These are phyloP conservation scores for Sitta europaea DNA, from an alignment of 2,113 vertebrate species.

Conservation along the genomic window DNA sequence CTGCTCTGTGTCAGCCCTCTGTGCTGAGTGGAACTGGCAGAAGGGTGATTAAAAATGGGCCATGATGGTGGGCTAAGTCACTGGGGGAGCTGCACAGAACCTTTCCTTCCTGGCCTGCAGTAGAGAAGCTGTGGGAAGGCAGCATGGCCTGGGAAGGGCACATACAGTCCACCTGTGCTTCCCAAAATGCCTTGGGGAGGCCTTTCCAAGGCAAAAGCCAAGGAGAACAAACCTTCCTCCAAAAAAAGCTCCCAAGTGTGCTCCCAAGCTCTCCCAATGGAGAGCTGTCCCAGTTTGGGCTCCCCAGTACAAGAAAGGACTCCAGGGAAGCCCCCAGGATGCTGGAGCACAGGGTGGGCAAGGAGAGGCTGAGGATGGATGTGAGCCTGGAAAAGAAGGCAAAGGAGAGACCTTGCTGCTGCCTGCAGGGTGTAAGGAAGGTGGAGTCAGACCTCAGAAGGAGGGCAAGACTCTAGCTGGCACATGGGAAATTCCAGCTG, in stretches of 20 bases:
- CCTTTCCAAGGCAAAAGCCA: neutral
- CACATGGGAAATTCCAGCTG: neutral
- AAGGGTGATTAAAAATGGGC: neutral
- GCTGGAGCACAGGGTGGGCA: neutral
- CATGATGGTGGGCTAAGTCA: neutral
- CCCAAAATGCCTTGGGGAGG: neutral
- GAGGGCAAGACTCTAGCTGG: neutral
- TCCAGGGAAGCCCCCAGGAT: neutral
- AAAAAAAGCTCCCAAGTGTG: neutral
- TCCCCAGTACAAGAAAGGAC: neutral
- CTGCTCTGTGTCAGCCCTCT: neutral
- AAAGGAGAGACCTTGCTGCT: neutral
- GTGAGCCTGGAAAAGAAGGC: neutral
- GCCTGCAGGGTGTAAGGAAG: neutral
- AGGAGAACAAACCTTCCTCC: neutral
- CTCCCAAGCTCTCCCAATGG: neutral
- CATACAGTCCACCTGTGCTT: neutral
- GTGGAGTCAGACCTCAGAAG: neutral
- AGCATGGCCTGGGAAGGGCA: neutral
- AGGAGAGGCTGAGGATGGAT: neutral
- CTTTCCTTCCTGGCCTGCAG: neutral
- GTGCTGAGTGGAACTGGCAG: constrained; percentile 27
- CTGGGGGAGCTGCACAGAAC: neutral
- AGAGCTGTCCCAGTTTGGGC: neutral
- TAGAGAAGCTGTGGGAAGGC: neutral